phyloP scores from a whole-genome alignment of 2,113 vertebrate genomes.

The Microcebus murinus region DNA sequence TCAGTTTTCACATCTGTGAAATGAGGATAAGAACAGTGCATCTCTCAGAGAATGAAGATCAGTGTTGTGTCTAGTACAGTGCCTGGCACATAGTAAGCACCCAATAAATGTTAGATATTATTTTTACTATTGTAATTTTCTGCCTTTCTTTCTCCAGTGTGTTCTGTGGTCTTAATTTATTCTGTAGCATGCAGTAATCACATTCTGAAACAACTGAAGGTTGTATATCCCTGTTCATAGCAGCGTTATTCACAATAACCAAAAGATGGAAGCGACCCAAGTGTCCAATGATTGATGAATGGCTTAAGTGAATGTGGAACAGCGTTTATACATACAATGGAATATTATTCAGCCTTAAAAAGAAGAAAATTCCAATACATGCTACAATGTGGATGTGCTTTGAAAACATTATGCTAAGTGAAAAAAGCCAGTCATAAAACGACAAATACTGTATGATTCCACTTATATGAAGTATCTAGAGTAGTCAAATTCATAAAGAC shows the following conservation, averaged over 20 bases:
- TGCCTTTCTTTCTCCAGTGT: not conserved
- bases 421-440: not conserved
- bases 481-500: slow-evolving; percentile 9
- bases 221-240: not conserved
- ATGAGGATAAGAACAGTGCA: not conserved
- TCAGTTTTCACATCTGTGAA: slow-evolving; percentile 40
- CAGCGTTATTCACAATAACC: not conserved
- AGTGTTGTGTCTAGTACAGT: not conserved
- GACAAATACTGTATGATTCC: not conserved
- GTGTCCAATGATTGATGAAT: not conserved
- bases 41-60: not conserved
- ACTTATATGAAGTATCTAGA: not conserved
- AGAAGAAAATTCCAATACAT: not conserved
- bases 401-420: not conserved
- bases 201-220: slow-evolving; percentile 1
- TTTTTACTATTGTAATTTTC: slow-evolving; percentile 28
- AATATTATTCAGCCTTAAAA: slow-evolving; percentile 5
- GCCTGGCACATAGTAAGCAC: not conserved
- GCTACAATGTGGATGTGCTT: not conserved
- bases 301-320: not conserved
- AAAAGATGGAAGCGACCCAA: slow-evolving; percentile 12
- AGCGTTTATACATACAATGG: not conserved
- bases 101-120: not conserved
- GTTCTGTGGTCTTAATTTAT: not conserved
- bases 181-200: not conserved